These are phyloP conservation scores for Tyrannus savana DNA, from an alignment of 2,113 vertebrate species.

Conservation along the genomic window DNA sequence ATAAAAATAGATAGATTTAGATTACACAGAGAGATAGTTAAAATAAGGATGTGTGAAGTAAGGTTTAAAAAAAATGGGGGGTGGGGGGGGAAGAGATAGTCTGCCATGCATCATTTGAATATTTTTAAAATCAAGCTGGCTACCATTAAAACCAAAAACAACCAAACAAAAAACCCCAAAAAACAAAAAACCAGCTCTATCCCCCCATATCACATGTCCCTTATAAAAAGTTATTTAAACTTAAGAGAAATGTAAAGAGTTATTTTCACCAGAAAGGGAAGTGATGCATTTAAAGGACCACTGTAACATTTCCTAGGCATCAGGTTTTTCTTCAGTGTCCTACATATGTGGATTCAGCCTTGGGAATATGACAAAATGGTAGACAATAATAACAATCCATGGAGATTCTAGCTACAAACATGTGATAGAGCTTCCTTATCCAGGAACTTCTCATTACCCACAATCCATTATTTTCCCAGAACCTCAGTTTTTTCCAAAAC, in stretches of 20 bases:
- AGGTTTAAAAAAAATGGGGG: background rate
- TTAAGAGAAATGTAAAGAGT: background rate
- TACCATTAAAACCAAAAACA: background rate
- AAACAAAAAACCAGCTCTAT: background rate
- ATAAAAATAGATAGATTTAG: background rate
- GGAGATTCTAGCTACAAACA: background rate
- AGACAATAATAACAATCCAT: background rate
- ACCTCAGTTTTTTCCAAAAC: background rate
- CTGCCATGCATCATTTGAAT: background rate
- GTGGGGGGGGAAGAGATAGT: background rate
- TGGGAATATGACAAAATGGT: background rate
- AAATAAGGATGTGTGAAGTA: background rate
- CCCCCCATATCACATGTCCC: background rate
- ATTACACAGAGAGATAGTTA: background rate
- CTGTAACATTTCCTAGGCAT: background rate
- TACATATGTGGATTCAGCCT: background rate
- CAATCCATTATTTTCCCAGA: background rate
- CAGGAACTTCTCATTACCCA: background rate
- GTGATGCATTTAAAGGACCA: background rate
- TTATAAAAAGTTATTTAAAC: background rate
- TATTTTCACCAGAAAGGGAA: background rate
- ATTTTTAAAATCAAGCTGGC: background rate
- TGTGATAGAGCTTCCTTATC: background rate
- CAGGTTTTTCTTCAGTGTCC: background rate
- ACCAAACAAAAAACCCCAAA: background rate